A percentile compares a stretch with the other conserved stretches of the same genome.
phyloP scores from a whole-genome alignment of 2,888 invertebrate species.

The Polymixis lichenea region DNA sequence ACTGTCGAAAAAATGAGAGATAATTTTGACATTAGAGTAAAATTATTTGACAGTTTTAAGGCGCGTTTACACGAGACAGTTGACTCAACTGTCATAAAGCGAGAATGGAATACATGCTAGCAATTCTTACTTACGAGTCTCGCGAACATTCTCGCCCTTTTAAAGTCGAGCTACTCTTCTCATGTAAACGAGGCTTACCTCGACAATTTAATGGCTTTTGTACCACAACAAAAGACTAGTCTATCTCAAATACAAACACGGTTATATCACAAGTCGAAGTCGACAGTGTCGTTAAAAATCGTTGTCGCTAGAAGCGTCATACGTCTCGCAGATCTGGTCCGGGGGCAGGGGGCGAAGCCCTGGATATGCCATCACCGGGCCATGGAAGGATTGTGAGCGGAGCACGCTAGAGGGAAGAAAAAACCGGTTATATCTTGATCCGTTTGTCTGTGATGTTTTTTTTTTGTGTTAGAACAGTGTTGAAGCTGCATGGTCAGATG shows the following conservation, averaged over 20 bases:
- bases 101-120: not conserved
- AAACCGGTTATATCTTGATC: slow-evolving; percentile 4
- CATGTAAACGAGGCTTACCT: slow-evolving; percentile 8
- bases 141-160: not conserved
- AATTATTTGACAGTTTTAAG: slow-evolving; percentile 27
- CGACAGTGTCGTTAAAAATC: slow-evolving; percentile 82
- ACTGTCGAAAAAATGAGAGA: slow-evolving; percentile 35
- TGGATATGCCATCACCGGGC: slow-evolving; percentile 85
- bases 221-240: slow-evolving; percentile 51
- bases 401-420: slow-evolving; percentile 87
- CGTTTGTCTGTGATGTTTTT: not conserved
- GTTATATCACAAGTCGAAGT: slow-evolving; percentile 61
- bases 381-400: slow-evolving; percentile 92
- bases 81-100: not conserved
- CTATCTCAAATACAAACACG: slow-evolving; percentile 56
- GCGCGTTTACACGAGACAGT: slow-evolving; percentile 5
- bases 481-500: slow-evolving; percentile 16
- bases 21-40: slow-evolving; percentile 38
- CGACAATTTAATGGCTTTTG: slow-evolving; percentile 30
- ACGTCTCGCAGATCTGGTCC: slow-evolving; percentile 81
- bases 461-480: slow-evolving; percentile 38
- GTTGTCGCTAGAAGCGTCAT: slow-evolving; percentile 89
- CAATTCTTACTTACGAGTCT: not conserved
- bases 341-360: slow-evolving; percentile 79
- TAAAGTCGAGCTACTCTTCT: not conserved